Base-by-base conservation (phyloP, 2,113 vertebrate species). In the Gopherus evgoodei region DNA sequence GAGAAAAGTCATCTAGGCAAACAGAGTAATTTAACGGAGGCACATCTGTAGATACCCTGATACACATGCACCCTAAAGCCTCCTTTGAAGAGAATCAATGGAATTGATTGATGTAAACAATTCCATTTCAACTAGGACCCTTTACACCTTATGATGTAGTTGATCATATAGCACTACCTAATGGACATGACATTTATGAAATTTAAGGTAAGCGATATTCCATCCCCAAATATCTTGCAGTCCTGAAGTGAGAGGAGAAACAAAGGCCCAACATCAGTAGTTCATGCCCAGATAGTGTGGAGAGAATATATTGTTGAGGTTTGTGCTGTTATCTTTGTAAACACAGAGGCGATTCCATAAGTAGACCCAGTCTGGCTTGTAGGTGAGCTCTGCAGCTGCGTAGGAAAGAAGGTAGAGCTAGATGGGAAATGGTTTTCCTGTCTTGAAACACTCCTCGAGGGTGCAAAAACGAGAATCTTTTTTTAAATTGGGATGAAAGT, bases 321-420 rank as follows among this genome's bases (percentile, higher is more conserved):
- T 76, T 65, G 5, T 90, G 57, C 12, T 83, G 10, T 93, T 98
- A 98, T 98, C 98, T 98, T 98, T 91, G 96, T 98, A 62, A 98
- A 98, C 52, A 97, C 84, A 49, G 98, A 97, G 3, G 95, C 90
- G 84, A 21, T 90, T 95, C 88, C 93, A 4, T 94, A 97, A 52
- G 95, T 89, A 86, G 95, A 90, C 82, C 93, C 95, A 1, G 87
- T 87, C 92, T 98, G 96, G 85, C 86, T 97, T n/a, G 65, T 93
- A 0, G 91, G 95, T 83, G 97, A 92, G 80, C 96, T 98, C 96
- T 97, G 97, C 95, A 97, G 97, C 98, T 98, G 29, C 25, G 91
- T 7, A 62, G 92, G 83, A 91, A 95, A 97, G 69, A 94, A 94
- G 92, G 59, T 78, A 25, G 44, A 88, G 2, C 31, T 65, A 31